Base-by-base conservation (phyloP, 1,140 invertebrate genomes). In the Heliothis virescens region DNA sequence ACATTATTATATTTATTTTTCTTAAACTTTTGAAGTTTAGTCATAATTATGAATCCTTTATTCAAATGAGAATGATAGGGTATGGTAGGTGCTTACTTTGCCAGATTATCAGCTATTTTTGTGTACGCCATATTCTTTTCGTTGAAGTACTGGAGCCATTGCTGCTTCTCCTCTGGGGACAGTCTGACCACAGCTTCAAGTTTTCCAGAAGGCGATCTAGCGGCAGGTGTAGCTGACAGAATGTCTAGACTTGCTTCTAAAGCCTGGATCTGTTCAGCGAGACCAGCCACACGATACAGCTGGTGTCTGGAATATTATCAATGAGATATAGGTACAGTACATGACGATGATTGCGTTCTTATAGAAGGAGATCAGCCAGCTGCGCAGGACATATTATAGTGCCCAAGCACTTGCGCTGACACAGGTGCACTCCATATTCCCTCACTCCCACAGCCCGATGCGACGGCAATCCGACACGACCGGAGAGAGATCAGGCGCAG, bases 111-210 rank as follows among this genome's bases (percentile, higher is more conserved):
- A 26, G 87, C 87, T 1, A 94, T 81, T 76, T 89, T 87, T 9
- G 83, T 87, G 74, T 91, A 91, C 2, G 79, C 29, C 75, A 94
- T 88, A 52, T 82, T 82, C 29, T 85, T 87, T 16, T 77, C 15
- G 0, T 91, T 69, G 82, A 93, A 94, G 76, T 92, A 87, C 59
- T 82, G 63, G 2, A 94, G 72, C 92, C 92, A 94, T 87, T 89
- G 80, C 21, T 79, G 29, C 78, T 85, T 90, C 47, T 89, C 87
- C 34, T 90, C 87, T 11, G 92, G 91, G 3, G 92, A 88, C 11
- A 94, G 79, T 67, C 88, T 86, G 1, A 94, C 83, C 15, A 94
- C 63, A 26, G 87, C 91, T 79, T 92, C 91, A 9, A 94, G 77
- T 57, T 89, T 82, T 1, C 86, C 86, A 12, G 86, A 86, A n/a